Evolutionary conservation across 2,797 vertebrate species (phyloP), one percentile per base, ranked within the genome.

Genomic region (Eulemur albifrons): DNA sequence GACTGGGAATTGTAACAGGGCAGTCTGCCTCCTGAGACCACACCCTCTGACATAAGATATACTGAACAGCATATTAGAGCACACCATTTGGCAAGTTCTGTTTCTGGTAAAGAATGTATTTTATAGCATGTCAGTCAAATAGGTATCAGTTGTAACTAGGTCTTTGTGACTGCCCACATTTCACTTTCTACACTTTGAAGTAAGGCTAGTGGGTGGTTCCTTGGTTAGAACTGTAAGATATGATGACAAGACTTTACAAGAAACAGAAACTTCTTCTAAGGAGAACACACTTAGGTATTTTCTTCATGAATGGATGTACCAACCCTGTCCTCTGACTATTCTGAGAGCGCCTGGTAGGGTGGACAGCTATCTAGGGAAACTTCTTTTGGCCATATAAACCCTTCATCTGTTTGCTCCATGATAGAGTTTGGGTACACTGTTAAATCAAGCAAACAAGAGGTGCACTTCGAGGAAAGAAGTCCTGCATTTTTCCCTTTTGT

Each of bases 181-280:
- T 90, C 23, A 87, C 87, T 76, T 86, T 72, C 17, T 67, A 54
- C 17, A 92, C 3, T 81, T 67, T 70, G 8, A 92, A 61, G 25
- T 50, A 61, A 67, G 70, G 72, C 79, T 72, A 91, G 1, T 20
- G 8, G 32, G 65, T 50, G 76, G 57, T 38, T 83, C 67, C 6
- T 18, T 82, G 40, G 72, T 0, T 77, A 11, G 30, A 95, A 67
- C 18, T 73, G 6, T 79, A 83, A 57, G 35, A 80, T 50, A 63
- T 18, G 30, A 63, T 18, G 30, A 8, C 54, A 72, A 50, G 38
- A 40, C 20, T 48, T 57, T 40, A 54, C 6, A 20, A 81, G 75
- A 93, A 88, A 90, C 20, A 67, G 43, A 95, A 82, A 84, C 35
- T 82, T 91, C 69, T 84, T 87, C 17, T 7, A 77, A 93, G 38